phyloP scores from a whole-genome alignment of 2,888 invertebrate species.

The Cephus spinipes region DNA sequence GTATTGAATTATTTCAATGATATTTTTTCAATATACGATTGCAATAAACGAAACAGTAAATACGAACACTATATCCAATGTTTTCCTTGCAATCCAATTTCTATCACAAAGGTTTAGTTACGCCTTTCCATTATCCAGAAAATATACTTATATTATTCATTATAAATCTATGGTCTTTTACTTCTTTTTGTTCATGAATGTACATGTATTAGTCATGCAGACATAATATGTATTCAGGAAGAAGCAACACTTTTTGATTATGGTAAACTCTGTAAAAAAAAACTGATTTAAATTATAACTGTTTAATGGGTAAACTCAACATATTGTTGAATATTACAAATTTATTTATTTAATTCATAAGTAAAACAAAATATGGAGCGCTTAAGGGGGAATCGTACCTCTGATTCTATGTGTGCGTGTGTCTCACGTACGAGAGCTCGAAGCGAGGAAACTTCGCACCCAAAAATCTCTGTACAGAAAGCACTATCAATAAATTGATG shows the following conservation, averaged over 20 bases:
- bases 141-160: background rate
- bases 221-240: background rate
- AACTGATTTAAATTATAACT: background rate
- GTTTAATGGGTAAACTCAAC: background rate
- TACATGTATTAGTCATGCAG: background rate
- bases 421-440: too few species aligned
- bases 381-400: too few species aligned
- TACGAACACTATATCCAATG: too few species aligned
- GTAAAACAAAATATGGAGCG: background rate
- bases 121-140: background rate
- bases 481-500: too few species aligned
- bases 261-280: background rate
- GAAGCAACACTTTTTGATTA: background rate
- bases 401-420: too few species aligned
- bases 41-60: background rate
- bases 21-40: background rate
- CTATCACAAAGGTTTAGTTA: background rate
- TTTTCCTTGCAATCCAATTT: background rate
- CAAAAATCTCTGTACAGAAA: too few species aligned
- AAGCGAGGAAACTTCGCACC: too few species aligned
- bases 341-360: background rate
- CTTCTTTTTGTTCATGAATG: background rate
- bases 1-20: background rate
- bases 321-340: background rate
- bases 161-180: background rate